These are phyloP conservation scores for Okapia johnstoni DNA, from an alignment of 2,113 vertebrate species.

Conservation along the genomic window DNA sequence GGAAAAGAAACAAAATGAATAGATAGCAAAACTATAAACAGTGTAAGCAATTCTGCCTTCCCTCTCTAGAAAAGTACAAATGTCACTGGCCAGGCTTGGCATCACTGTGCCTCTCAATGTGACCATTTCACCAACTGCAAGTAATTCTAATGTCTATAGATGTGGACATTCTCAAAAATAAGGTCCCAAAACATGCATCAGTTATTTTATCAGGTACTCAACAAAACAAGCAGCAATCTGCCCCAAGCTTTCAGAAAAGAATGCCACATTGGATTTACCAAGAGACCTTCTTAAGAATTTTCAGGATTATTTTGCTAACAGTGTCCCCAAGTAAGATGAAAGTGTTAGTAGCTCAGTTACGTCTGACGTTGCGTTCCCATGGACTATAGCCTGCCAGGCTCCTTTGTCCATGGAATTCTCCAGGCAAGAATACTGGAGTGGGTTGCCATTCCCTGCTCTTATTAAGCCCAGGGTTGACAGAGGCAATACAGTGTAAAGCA, in stretches of 20 bases:
- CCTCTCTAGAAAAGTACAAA: background rate
- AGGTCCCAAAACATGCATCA: background rate
- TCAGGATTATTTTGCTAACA: background rate
- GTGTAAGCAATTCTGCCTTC: background rate
- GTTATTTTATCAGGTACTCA: background rate
- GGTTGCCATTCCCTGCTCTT: background rate
- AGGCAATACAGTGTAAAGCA: background rate
- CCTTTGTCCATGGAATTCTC: background rate
- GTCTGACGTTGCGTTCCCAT: background rate
- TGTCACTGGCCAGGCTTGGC: background rate
- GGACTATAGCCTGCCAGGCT: background rate
- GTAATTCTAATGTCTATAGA: background rate
- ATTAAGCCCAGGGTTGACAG: background rate
- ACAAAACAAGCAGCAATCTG: background rate
- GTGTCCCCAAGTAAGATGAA: background rate
- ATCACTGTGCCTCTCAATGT: background rate
- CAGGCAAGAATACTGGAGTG: background rate
- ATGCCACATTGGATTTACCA: background rate
- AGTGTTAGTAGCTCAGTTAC: background rate
- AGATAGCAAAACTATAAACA: background rate
- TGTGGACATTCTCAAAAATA: background rate
- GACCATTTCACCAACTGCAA: background rate
- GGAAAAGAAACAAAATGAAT: background rate
- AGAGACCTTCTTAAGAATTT: background rate
- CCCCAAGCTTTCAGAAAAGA: background rate